These are phyloP conservation scores for Atrina japonica DNA, from an alignment of 2,888 invertebrate species.

Conservation along the genomic window DNA sequence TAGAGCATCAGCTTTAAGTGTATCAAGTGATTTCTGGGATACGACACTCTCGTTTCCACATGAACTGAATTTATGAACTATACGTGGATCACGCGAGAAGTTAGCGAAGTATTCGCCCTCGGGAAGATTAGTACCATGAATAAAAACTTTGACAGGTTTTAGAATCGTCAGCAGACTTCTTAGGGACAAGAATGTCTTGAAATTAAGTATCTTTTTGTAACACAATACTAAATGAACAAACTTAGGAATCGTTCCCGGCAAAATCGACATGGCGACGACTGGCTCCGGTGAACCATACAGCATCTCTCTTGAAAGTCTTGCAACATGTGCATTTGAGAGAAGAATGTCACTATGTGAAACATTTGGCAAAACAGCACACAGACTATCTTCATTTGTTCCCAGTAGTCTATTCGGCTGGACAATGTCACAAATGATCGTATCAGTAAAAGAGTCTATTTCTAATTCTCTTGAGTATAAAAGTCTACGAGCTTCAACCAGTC, in stretches of 20 bases:
- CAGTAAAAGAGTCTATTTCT: too few relatives aligned
- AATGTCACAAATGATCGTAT: too few relatives aligned
- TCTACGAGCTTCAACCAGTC: too few relatives aligned
- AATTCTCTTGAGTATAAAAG: too few relatives aligned
- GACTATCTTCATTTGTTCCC: not conserved
- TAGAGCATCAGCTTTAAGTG: conserved; percentile 75
- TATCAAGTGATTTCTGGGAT: conserved; percentile 73
- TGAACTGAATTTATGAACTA: conserved; percentile 57
- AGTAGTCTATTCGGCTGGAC: too few relatives aligned
- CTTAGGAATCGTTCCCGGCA: conserved; percentile 68
- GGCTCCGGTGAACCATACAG: conserved; percentile 62
- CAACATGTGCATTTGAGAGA: conserved; percentile 58
- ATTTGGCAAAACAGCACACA: conserved; percentile 6
- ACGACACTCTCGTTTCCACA: conserved; percentile 65
- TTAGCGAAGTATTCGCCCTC: conserved; percentile 69
- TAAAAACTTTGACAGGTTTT: conserved; percentile 69
- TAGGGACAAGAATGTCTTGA: conserved; percentile 74
- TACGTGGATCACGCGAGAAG: conserved; percentile 59
- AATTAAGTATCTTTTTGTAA: conserved; percentile 66
- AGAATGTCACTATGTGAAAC: conserved; percentile 66
- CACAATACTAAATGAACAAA: conserved; percentile 78
- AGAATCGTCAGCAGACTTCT: conserved; percentile 71
- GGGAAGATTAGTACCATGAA: conserved; percentile 70
- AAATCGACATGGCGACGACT: conserved; percentile 36
- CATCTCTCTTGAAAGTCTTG: conserved; percentile 53